Conservation (phyloP, 2,797 vertebrate species). For the Rhynchonycteris naso region DNA sequence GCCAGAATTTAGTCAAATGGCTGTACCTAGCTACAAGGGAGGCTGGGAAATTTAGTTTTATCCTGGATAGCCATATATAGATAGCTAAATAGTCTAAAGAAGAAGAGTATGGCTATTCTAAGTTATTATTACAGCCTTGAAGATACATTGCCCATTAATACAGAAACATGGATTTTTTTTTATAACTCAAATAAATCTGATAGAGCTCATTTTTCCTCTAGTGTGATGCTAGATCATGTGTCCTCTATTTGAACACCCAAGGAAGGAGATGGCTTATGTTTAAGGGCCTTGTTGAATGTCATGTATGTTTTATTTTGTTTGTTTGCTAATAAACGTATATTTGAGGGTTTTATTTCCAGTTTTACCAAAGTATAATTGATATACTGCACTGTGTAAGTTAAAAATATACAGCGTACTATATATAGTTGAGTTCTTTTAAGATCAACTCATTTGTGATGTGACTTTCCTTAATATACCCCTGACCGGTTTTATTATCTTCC, state of each 20-base stretch:
- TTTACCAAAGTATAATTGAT: not conserved
- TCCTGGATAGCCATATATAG: not conserved
- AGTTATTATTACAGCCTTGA: not conserved
- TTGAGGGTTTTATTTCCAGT: not conserved
- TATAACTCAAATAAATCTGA: not conserved
- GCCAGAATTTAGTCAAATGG: constrained; percentile 2
- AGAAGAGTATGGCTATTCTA: not conserved
- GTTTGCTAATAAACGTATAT: not conserved
- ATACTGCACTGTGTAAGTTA: not conserved
- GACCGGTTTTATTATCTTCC: not conserved
- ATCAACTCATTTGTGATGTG: not conserved
- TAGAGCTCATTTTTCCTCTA: not conserved
- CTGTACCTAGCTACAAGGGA: not conserved
- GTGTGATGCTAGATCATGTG: not conserved
- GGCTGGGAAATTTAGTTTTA: not conserved
- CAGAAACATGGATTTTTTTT: not conserved
- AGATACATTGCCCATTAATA: not conserved
- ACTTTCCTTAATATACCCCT: not conserved
- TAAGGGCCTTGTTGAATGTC: not conserved
- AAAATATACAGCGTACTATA: not conserved
- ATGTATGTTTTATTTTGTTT: not conserved
- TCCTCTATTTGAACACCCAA: not conserved
- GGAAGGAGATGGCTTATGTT: not conserved
- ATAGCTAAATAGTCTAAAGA: not conserved
- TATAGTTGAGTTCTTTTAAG: not conserved